Conservation (phyloP, 2,888 invertebrate genomes). For the Cephus rjabovi region DNA sequence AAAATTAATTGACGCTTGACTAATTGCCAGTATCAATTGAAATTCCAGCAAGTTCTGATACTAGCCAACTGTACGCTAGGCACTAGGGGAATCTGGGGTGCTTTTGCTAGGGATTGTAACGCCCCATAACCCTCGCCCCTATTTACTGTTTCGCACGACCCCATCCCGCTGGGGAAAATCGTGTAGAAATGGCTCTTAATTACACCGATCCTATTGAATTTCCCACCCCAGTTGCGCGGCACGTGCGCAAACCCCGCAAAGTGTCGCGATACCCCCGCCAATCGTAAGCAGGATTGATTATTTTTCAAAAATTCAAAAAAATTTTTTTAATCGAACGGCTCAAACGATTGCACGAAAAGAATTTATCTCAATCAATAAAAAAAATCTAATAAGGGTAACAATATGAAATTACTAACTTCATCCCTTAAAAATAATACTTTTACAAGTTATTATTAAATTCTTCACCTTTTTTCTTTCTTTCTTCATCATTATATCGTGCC, state of each 20-base stretch:
- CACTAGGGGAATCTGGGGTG: not conserved
- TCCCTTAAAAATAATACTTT: not conserved
- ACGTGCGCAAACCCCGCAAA: slow-evolving; percentile 54
- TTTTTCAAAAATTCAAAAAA: not conserved
- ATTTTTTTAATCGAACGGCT: not conserved
- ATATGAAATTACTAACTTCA: not conserved
- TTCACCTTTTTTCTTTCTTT: slow-evolving; percentile 1
- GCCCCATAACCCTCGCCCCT: slow-evolving; percentile 43
- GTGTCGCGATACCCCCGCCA: slow-evolving; percentile 39
- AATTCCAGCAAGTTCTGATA: slow-evolving; percentile 16
- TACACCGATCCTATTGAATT: slow-evolving; percentile 66
- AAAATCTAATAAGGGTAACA: not conserved
- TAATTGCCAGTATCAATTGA: slow-evolving; percentile 22
- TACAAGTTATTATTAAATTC: not conserved
- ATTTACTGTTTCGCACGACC: slow-evolving; percentile 54
- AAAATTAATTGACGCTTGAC: slow-evolving; percentile 2
- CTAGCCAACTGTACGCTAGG: not conserved
- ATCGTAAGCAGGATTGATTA: not conserved
- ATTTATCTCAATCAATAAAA: not conserved
- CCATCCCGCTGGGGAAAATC: slow-evolving; percentile 52
- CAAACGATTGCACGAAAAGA: not conserved
- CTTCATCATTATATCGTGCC: not conserved
- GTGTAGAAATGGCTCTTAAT: slow-evolving; percentile 66
- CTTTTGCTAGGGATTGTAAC: not conserved
- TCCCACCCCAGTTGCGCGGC: slow-evolving; percentile 45